A percentile compares a stretch with the other conserved stretches of the same genome.
phyloP scores from a whole-genome alignment of 2,113 vertebrate species.

The Actenoides lindsayi region DNA sequence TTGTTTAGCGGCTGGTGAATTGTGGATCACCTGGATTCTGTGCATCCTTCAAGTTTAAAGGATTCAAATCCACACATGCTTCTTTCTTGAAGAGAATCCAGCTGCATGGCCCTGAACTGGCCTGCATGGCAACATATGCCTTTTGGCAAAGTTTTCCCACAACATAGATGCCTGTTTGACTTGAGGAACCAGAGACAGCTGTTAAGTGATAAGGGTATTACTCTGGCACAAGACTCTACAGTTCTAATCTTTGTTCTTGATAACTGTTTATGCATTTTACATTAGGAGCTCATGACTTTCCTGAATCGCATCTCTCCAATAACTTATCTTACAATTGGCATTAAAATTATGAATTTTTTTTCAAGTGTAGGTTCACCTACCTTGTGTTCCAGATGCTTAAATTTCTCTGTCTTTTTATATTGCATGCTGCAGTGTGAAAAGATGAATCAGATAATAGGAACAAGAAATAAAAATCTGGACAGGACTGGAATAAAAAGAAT shows the following conservation, averaged over 20 bases:
- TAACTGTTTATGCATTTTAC: background rate
- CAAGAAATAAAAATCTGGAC: background rate
- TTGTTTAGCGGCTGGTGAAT: background rate
- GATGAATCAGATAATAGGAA: background rate
- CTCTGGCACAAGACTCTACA: background rate
- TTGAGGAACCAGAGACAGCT: background rate
- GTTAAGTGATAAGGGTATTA: background rate
- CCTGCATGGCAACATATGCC: background rate
- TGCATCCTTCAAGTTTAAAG: background rate
- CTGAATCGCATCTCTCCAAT: background rate
- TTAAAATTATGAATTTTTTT: background rate
- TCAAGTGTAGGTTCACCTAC: background rate
- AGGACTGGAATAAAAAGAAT: background rate
- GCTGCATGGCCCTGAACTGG: background rate
- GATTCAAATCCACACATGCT: background rate
- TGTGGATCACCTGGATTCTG: background rate
- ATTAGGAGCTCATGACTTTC: background rate
- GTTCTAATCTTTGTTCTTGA: background rate
- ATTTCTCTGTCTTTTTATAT: background rate
- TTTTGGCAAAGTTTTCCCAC: background rate
- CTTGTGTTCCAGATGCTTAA: background rate
- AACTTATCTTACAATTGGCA: background rate
- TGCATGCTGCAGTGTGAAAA: background rate
- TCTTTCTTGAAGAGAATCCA: background rate
- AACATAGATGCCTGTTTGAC: rapidly evolving